Evolutionary conservation across 2,113 vertebrate species (phyloP).

Genomic region (Pheucticus melanocephalus): DNA sequence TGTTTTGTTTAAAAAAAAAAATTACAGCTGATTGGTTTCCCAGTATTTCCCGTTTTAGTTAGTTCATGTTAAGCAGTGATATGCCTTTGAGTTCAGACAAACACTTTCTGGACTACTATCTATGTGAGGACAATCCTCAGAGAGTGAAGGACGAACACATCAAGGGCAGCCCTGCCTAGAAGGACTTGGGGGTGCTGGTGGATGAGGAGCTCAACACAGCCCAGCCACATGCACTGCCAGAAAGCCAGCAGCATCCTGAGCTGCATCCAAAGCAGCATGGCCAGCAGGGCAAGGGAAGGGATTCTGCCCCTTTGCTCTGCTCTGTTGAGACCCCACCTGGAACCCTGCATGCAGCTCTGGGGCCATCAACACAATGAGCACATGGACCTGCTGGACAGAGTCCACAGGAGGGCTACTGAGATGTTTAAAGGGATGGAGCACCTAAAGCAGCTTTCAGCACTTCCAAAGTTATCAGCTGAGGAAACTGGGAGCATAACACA

Average conservation of each 20-base stretch:
- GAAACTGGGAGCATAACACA: background rate
- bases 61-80: background rate
- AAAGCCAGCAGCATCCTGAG: background rate
- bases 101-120: background rate
- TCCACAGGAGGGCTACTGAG: background rate
- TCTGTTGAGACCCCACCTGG: background rate
- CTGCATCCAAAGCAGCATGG: background rate
- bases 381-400: background rate
- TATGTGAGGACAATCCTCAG: background rate
- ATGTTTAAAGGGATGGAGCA: background rate
- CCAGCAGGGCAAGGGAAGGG: background rate
- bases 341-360: background rate
- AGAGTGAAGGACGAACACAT: background rate
- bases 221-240: background rate
- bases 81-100: background rate
- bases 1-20: background rate
- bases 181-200: background rate
- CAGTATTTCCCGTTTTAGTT: background rate
- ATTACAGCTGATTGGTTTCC: background rate
- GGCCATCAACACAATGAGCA: background rate
- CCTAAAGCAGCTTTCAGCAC: background rate
- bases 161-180: background rate
- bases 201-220: background rate
- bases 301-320: background rate
- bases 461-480: background rate